These are phyloP conservation scores for Stegostoma tigrinum DNA, from an alignment of 2,113 vertebrate species.

Conservation along the genomic window DNA sequence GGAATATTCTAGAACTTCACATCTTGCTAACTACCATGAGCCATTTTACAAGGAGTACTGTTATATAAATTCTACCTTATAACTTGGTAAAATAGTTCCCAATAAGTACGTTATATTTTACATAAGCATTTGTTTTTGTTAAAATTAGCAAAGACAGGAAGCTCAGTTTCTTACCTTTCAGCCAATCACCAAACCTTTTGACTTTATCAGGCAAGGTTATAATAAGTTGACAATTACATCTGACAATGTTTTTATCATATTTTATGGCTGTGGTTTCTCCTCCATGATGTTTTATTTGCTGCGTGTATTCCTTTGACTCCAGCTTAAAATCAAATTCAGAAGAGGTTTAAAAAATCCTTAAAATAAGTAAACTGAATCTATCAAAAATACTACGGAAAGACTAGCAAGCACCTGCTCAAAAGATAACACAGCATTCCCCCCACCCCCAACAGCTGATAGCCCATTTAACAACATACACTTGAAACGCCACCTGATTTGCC, in stretches of 20 bases:
- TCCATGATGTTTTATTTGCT: not conserved
- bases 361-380: not conserved
- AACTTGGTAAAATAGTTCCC: not conserved
- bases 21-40: not conserved
- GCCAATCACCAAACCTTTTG: constrained; percentile 55
- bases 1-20: not conserved
- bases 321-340: not conserved
- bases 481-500: too few species aligned
- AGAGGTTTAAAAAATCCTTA: not conserved
- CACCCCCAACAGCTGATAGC: not conserved
- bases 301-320: not conserved
- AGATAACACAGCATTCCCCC: not conserved
- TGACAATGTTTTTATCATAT: not conserved
- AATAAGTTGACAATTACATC: constrained; percentile 41
- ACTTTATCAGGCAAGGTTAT: constrained; percentile 57
- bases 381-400: not conserved
- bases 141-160: not conserved
- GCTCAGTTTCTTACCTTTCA: constrained; percentile 57
- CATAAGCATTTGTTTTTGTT: not conserved
- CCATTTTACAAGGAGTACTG: not conserved
- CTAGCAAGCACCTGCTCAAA: not conserved
- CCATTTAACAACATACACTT: not conserved
- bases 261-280: not conserved
- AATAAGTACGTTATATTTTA: not conserved
- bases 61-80: not conserved